phyloP scores from a whole-genome alignment of 2,888 invertebrate species.

The Heliothis peltigera region DNA sequence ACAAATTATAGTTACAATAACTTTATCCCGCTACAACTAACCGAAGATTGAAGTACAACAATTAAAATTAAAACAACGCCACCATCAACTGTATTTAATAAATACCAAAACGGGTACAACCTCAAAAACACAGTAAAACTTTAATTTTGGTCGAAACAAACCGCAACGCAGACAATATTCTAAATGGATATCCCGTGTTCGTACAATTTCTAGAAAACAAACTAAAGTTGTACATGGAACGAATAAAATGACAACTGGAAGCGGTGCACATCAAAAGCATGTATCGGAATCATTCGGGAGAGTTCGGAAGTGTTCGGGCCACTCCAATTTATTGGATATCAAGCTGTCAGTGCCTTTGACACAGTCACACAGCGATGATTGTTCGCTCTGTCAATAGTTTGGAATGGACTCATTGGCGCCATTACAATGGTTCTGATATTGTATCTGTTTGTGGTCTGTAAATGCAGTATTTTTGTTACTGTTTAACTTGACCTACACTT shows the following conservation, averaged over 20 bases:
- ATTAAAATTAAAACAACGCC: not conserved
- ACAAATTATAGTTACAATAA: not conserved
- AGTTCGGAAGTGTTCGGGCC: slow-evolving; percentile 47
- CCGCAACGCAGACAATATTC: slow-evolving; percentile 35
- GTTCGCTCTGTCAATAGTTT: slow-evolving; percentile 62
- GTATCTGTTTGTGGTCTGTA: slow-evolving; percentile 8
- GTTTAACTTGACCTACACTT: slow-evolving; percentile 4
- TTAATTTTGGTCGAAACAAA: slow-evolving; percentile 13
- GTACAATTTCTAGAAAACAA: slow-evolving; percentile 40
- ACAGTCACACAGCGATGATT: slow-evolving; percentile 61
- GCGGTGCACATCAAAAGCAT: slow-evolving; percentile 53
- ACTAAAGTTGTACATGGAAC: slow-evolving; percentile 40
- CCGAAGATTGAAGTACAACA: not conserved
- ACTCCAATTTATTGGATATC: slow-evolving; percentile 73
- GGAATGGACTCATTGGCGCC: slow-evolving; percentile 46
- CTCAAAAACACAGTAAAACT: slow-evolving; percentile 1
- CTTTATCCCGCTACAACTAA: not conserved
- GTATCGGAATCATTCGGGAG: slow-evolving; percentile 50
- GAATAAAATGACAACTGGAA: slow-evolving; percentile 59
- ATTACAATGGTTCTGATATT: slow-evolving; percentile 36
- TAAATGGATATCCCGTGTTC: slow-evolving; percentile 43
- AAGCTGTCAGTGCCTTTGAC: slow-evolving; percentile 71
- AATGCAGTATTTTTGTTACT: not conserved
- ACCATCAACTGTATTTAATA: not conserved
- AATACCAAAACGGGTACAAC: not conserved